Percentiles rank a stretch among this genome's conserved stretches.
Evolutionary conservation across 1,140 invertebrate species (phyloP).

Genomic region (Drosophila athabasca): DNA sequence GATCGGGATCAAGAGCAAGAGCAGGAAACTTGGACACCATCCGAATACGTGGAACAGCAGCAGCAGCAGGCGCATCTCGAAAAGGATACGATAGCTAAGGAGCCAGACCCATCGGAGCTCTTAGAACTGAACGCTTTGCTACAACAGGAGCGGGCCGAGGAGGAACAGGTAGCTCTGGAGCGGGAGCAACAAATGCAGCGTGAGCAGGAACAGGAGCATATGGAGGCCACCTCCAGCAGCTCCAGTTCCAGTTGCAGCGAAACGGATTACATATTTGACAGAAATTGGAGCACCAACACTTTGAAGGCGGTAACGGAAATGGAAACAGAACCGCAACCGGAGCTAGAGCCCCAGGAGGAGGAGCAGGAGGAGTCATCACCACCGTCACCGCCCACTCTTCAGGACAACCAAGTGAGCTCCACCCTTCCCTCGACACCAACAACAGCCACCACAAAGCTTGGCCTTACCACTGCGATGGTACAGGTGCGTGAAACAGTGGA

Average conservation of each 20-base stretch:
- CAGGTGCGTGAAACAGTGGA: conserved; percentile 30
- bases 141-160: conserved; percentile 77
- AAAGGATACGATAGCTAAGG: conserved; percentile 6
- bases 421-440: conserved; percentile 56
- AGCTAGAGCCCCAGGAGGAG: neutral
- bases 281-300: neutral
- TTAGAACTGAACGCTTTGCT: conserved; percentile 73
- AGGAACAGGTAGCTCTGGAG: conserved; percentile 73
- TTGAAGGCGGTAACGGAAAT: neutral
- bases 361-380: neutral
- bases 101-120: conserved; percentile 42
- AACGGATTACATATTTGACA: conserved; percentile 6
- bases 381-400: conserved; percentile 21
- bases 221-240: conserved; percentile 40
- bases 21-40: neutral
- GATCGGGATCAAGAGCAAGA: conserved; percentile 26
- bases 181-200: conserved; percentile 42
- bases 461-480: conserved; percentile 7
- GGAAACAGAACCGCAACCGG: neutral
- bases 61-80: too few species aligned
- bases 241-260: conserved; percentile 20
- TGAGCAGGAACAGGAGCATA: conserved; percentile 30
- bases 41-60: too few species aligned
- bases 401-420: conserved; percentile 68
- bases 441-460: too few species aligned